Evolutionary conservation across 2,113 vertebrate species (phyloP).

Genomic region (Malurus alboscapulatus): DNA sequence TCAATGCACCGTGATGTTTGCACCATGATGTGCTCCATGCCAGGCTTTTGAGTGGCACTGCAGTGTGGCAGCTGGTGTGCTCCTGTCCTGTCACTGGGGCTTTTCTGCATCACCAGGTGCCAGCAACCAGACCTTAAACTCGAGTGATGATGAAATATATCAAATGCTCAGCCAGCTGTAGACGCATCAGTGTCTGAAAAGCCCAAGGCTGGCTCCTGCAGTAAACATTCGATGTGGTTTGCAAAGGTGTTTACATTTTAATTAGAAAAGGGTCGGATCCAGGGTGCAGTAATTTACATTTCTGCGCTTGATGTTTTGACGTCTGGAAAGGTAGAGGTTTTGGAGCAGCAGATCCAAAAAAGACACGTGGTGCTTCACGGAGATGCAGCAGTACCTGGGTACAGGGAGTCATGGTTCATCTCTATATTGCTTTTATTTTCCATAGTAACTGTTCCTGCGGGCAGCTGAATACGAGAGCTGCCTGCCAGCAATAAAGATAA

Average conservation of each 20-base stretch:
- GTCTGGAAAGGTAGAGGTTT: not conserved
- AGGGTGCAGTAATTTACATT: not conserved
- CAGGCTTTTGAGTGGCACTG: not conserved
- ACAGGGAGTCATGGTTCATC: not conserved
- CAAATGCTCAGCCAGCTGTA: not conserved
- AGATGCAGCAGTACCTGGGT: not conserved
- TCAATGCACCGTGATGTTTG: fast-evolving
- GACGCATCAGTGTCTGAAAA: not conserved
- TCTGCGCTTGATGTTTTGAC: not conserved
- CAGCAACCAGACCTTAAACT: not conserved
- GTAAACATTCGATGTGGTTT: not conserved
- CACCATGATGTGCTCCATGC: not conserved
- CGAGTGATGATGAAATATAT: not conserved
- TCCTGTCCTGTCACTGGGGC: not conserved
- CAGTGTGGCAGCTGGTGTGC: not conserved
- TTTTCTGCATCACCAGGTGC: slow-evolving; percentile 26
- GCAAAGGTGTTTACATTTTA: not conserved
- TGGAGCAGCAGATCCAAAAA: not conserved
- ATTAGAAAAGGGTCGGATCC: not conserved
- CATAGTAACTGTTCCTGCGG: not conserved
- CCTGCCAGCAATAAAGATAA: not conserved
- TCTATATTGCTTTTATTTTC: not conserved
- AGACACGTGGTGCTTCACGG: fast-evolving
- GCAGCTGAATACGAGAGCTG: not conserved
- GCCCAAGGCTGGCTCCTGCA: not conserved